Conservation (phyloP, 2,888 invertebrate genomes). For the Oxytorus armatus region DNA sequence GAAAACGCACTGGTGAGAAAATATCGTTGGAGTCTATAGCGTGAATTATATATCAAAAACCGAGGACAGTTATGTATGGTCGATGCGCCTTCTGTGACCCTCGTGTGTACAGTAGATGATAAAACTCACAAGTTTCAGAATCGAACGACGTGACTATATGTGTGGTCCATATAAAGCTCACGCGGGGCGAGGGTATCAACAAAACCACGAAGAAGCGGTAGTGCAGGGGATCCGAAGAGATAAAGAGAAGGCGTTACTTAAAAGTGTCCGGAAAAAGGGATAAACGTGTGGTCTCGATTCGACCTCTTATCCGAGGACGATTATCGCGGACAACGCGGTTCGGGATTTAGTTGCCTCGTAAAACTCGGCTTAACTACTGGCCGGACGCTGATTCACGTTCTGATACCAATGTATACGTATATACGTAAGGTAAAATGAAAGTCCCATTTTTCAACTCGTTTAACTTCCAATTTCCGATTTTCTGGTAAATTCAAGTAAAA, state of each 20-base stretch:
- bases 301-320: conserved; percentile 58
- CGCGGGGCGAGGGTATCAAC: conserved; percentile 56
- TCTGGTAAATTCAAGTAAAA: background rate
- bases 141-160: conserved; percentile 35
- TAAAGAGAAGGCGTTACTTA: conserved; percentile 62
- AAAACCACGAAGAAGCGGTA: conserved; percentile 13
- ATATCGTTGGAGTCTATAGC: conserved; percentile 7
- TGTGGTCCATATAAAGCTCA: conserved; percentile 5
- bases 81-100: conserved; percentile 24
- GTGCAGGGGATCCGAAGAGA: background rate
- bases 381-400: conserved; percentile 27
- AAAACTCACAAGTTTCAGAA: conserved; percentile 1
- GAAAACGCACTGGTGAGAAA: conserved; percentile 29
- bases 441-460: conserved; percentile 4
- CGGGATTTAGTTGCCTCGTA: conserved; percentile 63
- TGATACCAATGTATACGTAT: background rate
- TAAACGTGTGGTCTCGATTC: conserved; percentile 59
- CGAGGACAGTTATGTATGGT: conserved; percentile 7
- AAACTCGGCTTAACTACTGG: conserved; percentile 51
- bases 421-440: background rate
- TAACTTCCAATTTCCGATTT: background rate
- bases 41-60: conserved; percentile 35
- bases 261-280: conserved; percentile 53
- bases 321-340: conserved; percentile 53
- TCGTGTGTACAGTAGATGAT: conserved; percentile 51